These are phyloP conservation scores for Cuniculus paca DNA, from an alignment of 2,797 vertebrate genomes.

Conservation along the genomic window DNA sequence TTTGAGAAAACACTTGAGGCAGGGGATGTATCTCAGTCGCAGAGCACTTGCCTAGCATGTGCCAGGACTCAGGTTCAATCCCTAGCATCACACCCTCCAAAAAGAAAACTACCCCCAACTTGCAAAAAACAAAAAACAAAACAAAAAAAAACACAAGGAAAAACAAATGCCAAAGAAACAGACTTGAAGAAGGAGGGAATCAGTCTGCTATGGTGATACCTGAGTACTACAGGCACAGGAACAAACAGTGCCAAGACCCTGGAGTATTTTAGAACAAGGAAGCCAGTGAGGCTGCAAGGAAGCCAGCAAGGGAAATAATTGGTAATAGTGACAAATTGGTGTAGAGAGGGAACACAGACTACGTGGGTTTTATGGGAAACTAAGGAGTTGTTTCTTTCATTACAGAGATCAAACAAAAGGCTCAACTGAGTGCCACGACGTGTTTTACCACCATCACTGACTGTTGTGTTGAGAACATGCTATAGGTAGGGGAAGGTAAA, in stretches of 20 bases:
- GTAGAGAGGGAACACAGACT: not conserved
- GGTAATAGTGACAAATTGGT: not conserved
- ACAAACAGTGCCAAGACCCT: not conserved
- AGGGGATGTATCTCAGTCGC: not conserved
- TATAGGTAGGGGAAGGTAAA: not conserved
- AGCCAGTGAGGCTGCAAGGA: not conserved
- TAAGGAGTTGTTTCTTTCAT: not conserved
- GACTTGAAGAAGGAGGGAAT: slow-evolving; percentile 1
- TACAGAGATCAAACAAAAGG: slow-evolving; percentile 18
- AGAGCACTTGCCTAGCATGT: not conserved
- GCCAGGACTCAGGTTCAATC: not conserved
- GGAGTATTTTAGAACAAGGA: slow-evolving; percentile 5
- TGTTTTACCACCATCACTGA: not conserved
- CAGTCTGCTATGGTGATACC: slow-evolving; percentile 15
- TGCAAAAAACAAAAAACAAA: not conserved
- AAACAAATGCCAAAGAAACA: not conserved
- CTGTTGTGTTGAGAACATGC: not conserved
- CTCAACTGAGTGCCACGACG: not conserved
- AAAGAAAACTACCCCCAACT: not conserved
- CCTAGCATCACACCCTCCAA: no score
- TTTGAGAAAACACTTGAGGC: no score
- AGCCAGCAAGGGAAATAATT: not conserved
- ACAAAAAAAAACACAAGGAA: not conserved
- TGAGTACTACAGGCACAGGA: not conserved
- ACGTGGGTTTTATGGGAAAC: not conserved